Evolutionary conservation across 1,140 invertebrate genomes (phyloP), one percentile per base, ranked within the genome.

Genomic region (Procambarus virginalis): DNA sequence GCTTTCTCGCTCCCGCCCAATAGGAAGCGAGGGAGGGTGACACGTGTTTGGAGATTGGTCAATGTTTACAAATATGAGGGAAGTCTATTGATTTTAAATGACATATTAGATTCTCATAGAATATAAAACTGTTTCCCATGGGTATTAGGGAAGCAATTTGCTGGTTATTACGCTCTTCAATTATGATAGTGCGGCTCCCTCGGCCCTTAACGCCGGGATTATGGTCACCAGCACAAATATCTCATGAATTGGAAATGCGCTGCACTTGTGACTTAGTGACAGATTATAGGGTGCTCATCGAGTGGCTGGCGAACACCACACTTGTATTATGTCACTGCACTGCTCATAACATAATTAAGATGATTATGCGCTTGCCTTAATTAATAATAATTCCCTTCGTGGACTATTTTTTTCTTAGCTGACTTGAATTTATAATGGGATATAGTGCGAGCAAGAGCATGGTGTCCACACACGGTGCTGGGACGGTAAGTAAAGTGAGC

Each of bases 1-100:
- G 64, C 70, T 78, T 49, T 80, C 85, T 20, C 9, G 5, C 45
- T 12, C 64, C 64, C 64, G 22, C 55, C 86, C 86, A 82, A 75
- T 82, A 34, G 68, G 48, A 55, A 17, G n/a, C 58, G n/a, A 58
- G 22, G 60, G 45, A 14, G 17, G 78, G 49, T 49, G 68, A 22
- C 55, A 34, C 46, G 60, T 51, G 46, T 46, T n/a, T n/a, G 3
- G 78, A 34, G 78, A 81, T 73, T 88, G 86, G 86, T 45, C 60
- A 46, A 49, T 86, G 58, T 60, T 80, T 60, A 80, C 76, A 73
- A 86, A 80, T 79, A 81, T 70, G 78, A 88, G 86, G 86, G 85
- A 48, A 88, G 49, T 49, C 45, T 88, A 88, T 88, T 88, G 86
- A 88, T 88, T 88, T 88, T 82, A 88, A 88, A 70, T 88, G 86